Conservation (phyloP, 1,140 invertebrate species). For the Samia ricini region DNA sequence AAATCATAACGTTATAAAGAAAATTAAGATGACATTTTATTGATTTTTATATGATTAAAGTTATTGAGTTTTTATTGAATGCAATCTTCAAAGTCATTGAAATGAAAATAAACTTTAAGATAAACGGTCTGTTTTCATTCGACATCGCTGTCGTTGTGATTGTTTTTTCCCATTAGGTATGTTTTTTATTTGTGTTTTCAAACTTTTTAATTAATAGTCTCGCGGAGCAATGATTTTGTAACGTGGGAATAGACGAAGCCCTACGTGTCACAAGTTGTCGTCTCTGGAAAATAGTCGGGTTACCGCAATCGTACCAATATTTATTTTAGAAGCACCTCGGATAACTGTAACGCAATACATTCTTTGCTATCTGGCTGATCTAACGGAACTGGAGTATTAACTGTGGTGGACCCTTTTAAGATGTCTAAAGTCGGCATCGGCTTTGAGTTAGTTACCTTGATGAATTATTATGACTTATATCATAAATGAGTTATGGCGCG, state of each 20-base stretch:
- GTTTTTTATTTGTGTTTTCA: background rate
- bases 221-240: background rate
- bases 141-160: background rate
- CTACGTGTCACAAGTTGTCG: constrained; percentile 4
- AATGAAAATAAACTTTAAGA: too few species aligned
- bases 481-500: background rate
- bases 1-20: too few species aligned
- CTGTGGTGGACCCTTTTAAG: background rate
- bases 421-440: background rate
- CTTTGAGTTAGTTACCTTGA: background rate
- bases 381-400: constrained; percentile 3
- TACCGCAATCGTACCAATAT: constrained; percentile 8
- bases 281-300: background rate
- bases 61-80: too few species aligned
- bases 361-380: background rate
- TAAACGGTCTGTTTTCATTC: too few species aligned
- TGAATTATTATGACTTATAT: background rate
- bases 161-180: background rate
- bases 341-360: constrained; percentile 9
- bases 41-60: too few species aligned
- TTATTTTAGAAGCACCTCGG: constrained; percentile 3
- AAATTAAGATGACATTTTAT: too few species aligned
- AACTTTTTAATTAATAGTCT: background rate
- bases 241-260: background rate
- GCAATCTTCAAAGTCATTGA: too few species aligned